Evolutionary conservation across 2,113 vertebrate genomes (phyloP).

Genomic region (Gallinago paraguaiae): DNA sequence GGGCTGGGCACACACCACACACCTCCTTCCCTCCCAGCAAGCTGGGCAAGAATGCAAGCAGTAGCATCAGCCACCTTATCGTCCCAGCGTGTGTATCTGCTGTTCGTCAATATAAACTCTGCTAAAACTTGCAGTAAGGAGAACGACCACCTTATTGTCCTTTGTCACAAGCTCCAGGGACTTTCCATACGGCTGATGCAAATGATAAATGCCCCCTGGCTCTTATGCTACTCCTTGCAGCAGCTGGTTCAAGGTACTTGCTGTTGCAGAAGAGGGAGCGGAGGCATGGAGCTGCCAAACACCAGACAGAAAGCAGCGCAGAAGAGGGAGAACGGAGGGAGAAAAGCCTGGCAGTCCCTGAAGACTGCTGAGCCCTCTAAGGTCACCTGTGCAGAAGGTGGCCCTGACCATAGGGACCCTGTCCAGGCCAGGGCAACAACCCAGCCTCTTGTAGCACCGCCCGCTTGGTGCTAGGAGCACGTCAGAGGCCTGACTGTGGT

Average conservation of each 20-base stretch:
- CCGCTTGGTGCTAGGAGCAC: rapidly evolving
- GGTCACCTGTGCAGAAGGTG: background rate
- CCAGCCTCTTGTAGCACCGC: rapidly evolving
- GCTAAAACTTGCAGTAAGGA: too few species aligned
- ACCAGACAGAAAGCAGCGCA: rapidly evolving
- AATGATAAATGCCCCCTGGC: background rate
- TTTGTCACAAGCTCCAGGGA: background rate
- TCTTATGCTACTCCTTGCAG: background rate
- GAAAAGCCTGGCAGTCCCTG: background rate
- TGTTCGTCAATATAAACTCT: too few species aligned
- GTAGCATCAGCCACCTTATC: background rate
- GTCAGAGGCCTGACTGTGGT: background rate
- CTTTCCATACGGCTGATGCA: background rate
- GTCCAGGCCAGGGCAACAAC: background rate
- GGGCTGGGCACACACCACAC: background rate
- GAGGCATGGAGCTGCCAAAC: background rate
- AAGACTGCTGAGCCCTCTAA: background rate
- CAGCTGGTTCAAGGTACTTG: background rate
- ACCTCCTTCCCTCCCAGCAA: background rate
- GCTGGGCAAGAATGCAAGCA: background rate
- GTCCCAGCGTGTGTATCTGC: background rate
- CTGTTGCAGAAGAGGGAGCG: background rate
- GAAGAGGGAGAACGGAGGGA: background rate
- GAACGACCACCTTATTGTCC: background rate
- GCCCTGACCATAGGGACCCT: background rate